Evolutionary conservation across 2,888 invertebrate genomes (phyloP).

Genomic region (Marasmarcha lunaedactyla): DNA sequence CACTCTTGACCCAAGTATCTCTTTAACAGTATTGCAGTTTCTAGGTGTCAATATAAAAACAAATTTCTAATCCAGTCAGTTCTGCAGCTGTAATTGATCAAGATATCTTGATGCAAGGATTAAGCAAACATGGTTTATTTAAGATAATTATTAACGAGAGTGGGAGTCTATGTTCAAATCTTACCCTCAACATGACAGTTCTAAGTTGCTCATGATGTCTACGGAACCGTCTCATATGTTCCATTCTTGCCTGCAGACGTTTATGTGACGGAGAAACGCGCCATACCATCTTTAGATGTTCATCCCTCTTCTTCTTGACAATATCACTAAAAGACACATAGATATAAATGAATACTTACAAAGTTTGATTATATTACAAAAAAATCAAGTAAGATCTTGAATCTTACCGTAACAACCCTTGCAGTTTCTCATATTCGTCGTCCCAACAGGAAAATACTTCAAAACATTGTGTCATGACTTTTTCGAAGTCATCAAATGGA

Average conservation of each 20-base stretch:
- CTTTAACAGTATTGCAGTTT: too few relatives aligned
- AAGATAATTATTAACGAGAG: too few relatives aligned
- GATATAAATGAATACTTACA: not conserved
- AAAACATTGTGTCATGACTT: slow-evolving; percentile 96
- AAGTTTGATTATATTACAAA: too few relatives aligned
- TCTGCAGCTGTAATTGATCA: too few relatives aligned
- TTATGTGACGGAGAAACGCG: slow-evolving; percentile 96
- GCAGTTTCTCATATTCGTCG: slow-evolving; percentile 98
- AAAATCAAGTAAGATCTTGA: too few relatives aligned
- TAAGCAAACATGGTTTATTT: too few relatives aligned
- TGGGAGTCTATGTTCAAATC: too few relatives aligned
- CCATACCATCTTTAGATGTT: slow-evolving; percentile 98
- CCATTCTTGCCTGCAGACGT: slow-evolving; percentile 94
- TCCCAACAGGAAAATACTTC: slow-evolving; percentile 98
- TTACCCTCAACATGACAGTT: slow-evolving; percentile 90
- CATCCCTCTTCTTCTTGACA: slow-evolving; percentile 98
- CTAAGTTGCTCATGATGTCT: slow-evolving; percentile 97
- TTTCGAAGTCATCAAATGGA: slow-evolving; percentile 98
- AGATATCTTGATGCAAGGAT: too few relatives aligned
- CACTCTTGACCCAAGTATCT: too few relatives aligned
- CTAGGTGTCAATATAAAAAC: too few relatives aligned
- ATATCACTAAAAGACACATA: slow-evolving; percentile 77
- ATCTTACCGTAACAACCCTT: slow-evolving; percentile 81
- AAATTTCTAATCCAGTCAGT: too few relatives aligned
- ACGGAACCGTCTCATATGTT: slow-evolving; percentile 96